Conservation (phyloP, 2,113 vertebrate species). For the Pterocles burchelli region DNA sequence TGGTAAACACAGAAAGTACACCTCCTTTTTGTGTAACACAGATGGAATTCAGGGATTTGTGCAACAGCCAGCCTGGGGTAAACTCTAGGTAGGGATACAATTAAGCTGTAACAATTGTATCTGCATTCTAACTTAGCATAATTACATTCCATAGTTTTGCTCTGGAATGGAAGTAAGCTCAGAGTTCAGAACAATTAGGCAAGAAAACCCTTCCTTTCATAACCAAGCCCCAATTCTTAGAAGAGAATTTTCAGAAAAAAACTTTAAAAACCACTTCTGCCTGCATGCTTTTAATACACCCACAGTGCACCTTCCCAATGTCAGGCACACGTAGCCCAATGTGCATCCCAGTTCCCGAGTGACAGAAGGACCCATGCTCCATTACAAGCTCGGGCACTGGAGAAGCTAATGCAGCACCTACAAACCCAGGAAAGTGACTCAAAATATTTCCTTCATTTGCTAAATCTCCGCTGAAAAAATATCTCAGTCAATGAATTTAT, state of each 20-base stretch:
- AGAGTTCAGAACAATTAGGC: neutral
- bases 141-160: neutral
- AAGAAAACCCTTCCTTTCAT: neutral
- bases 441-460: neutral
- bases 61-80: neutral
- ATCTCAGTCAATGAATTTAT: neutral
- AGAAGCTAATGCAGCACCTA: neutral
- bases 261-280: neutral
- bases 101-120: neutral
- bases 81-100: neutral
- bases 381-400: neutral
- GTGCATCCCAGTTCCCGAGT: accelerated
- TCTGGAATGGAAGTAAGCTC: neutral
- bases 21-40: neutral
- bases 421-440: neutral
- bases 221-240: neutral
- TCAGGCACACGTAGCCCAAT: neutral
- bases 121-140: neutral
- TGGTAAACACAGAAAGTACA: neutral
- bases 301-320: neutral
- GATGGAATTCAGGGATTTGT: neutral
- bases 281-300: neutral
- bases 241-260: neutral
- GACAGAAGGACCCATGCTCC: neutral
- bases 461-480: neutral